Evolutionary conservation across 2,113 vertebrate species (phyloP).

Genomic region (Misgurnus anguillicaudatus): DNA sequence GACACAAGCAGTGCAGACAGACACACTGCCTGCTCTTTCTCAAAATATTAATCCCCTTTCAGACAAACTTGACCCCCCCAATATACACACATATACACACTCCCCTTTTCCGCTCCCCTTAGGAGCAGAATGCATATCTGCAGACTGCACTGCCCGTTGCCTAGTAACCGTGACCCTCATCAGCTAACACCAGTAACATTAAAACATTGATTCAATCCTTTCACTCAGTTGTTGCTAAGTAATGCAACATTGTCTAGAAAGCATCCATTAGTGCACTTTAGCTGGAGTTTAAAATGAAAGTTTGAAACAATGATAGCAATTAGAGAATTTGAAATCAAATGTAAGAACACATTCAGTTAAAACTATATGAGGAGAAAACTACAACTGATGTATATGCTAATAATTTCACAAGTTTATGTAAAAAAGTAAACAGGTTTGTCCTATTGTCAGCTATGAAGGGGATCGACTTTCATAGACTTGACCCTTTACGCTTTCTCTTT

Average conservation of each 20-base stretch:
- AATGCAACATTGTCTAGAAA: conserved; percentile 11
- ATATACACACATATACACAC: conserved; percentile 35
- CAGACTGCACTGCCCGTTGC: conserved; percentile 44
- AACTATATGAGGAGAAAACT: no score
- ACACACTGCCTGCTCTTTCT: conserved; percentile 35
- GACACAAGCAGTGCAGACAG: conserved; percentile 33
- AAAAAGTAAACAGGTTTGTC: no score
- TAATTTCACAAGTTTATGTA: no score
- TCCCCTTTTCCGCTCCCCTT: conserved; percentile 41
- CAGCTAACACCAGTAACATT: conserved; percentile 43
- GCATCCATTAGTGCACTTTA: conserved; percentile 26
- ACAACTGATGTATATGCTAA: no score
- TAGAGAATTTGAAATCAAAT: neutral
- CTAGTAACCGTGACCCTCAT: conserved; percentile 53
- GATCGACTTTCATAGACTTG: no score
- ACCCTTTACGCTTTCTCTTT: no score
- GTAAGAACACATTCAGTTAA: neutral
- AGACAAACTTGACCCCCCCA: conserved; percentile 39
- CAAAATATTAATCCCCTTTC: conserved; percentile 50
- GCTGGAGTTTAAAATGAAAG: neutral
- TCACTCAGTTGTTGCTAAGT: conserved; percentile 20
- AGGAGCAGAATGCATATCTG: conserved; percentile 52
- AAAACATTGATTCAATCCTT: conserved; percentile 40
- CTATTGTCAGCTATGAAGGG: no score
- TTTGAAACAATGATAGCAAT: neutral